Evolutionary conservation across 2,888 invertebrate species (phyloP).

Genomic region (Ophion ellenae): DNA sequence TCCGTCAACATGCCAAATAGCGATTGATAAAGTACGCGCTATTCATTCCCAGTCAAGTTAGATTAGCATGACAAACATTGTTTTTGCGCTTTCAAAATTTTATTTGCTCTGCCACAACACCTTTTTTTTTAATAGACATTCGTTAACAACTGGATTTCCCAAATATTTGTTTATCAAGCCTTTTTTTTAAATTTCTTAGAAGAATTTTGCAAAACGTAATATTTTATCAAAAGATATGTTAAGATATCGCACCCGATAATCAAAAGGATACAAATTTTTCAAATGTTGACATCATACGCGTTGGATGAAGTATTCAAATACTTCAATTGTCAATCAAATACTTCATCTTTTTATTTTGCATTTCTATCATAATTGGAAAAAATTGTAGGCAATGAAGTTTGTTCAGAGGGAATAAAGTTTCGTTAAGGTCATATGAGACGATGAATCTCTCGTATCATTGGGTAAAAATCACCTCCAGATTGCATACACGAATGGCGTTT

Average conservation of each 20-base stretch:
- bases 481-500: too few species aligned
- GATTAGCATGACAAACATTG: background rate
- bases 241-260: too few species aligned
- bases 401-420: background rate
- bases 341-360: background rate
- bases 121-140: too few species aligned
- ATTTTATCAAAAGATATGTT: too few species aligned
- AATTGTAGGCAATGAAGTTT: too few species aligned
- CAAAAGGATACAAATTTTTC: too few species aligned
- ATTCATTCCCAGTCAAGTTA: conserved; percentile 5
- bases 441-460: background rate
- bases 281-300: too few species aligned
- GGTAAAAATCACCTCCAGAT: background rate
- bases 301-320: too few species aligned
- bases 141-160: background rate
- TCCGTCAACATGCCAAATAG: conserved; percentile 63
- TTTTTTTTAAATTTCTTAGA: background rate
- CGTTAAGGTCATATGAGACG: background rate
- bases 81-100: background rate
- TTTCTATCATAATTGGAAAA: background rate
- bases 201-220: background rate
- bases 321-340: background rate
- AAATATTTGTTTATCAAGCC: background rate
- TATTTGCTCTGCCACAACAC: background rate
- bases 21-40: conserved; percentile 39